Conservation (phyloP, 2,888 invertebrate species). For the Archips xylosteana region DNA sequence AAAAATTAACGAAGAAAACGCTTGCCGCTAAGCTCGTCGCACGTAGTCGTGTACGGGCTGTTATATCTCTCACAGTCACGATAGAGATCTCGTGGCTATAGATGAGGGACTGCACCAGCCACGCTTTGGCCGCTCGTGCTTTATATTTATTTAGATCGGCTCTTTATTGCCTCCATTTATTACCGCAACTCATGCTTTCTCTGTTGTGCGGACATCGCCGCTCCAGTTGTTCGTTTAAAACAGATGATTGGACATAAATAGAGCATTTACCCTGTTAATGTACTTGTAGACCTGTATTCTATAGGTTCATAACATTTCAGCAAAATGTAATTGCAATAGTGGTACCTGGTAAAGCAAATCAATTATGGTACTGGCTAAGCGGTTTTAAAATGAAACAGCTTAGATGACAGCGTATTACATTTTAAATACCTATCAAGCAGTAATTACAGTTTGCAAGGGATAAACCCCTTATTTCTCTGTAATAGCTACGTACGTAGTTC, state of each 20-base stretch:
- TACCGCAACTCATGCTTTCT: slow-evolving; percentile 61
- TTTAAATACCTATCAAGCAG: slow-evolving; percentile 39
- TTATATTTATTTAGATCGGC: slow-evolving; percentile 56
- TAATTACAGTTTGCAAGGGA: slow-evolving; percentile 30
- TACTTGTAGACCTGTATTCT: slow-evolving; percentile 42
- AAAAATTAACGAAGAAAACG: too few relatives aligned
- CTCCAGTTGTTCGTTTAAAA: slow-evolving; percentile 47
- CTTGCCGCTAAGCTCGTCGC: too few relatives aligned
- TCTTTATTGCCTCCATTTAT: slow-evolving; percentile 62
- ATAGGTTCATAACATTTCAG: slow-evolving; percentile 15
- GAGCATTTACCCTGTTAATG: slow-evolving; percentile 53
- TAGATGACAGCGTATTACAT: slow-evolving; percentile 33
- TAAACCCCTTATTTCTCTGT: slow-evolving; percentile 49
- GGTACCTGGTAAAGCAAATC: slow-evolving; percentile 23
- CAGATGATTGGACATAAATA: slow-evolving; percentile 53
- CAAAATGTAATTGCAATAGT: slow-evolving; percentile 36
- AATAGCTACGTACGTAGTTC: slow-evolving; percentile 54
- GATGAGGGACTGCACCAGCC: slow-evolving; percentile 14
- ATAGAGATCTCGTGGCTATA: slow-evolving; percentile 30
- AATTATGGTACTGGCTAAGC: slow-evolving; percentile 20
- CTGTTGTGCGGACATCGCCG: slow-evolving; percentile 56
- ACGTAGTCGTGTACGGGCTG: too few relatives aligned
- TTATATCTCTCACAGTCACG: slow-evolving; percentile 18
- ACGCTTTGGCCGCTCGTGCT: slow-evolving; percentile 50
- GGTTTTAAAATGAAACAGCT: slow-evolving; percentile 41